Evolutionary conservation across 2,888 invertebrate species (phyloP), one percentile per base, ranked within the genome.

Genomic region (Chalcosyrphus nemorum): DNA sequence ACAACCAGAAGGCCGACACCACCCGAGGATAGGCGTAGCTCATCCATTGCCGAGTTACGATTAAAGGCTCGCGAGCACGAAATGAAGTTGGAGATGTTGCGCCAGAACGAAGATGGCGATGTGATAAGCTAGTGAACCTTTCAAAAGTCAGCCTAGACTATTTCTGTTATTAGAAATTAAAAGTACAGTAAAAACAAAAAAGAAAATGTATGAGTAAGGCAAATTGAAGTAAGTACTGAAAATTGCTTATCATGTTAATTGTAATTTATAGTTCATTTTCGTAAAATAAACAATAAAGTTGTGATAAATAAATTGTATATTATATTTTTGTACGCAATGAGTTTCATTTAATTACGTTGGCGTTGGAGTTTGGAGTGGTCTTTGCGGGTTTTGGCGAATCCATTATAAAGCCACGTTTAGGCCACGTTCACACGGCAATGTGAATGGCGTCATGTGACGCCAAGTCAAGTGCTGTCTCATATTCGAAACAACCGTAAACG

Each of bases 21-120:
- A 24, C 96, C 96, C 86, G 95, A 96, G 72, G 97, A 97, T 90
- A 93, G 97, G 86, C 92, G 97, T 87, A 96, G 96, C 87, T 96
- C 96, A 29, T 97, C 97, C 89, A 97, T 97, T 87, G 97, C 97
- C 0, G 95, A 96, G 0, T 92, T 98, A 41, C 93, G 98, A 86
- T 93, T 97, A 88, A 97, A 97, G 87, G 98, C 98, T 0, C 93
- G 97, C 63, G 97, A 98, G 90, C 97, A 97, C 90, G 97, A 97
- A 90, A 92, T 97, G 56, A 94, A 96, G 89, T 92, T 97, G 88
- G 97, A 97, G 91, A 94, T 96, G 93, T 90, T 97, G 68, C 93
- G 97, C 66, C 96, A 96, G 88, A 94, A 95, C 89, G 95, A 95
- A 45, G 93, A 94, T 76, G 88, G 94, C 0, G 96, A 96, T 91